Evolutionary conservation across 2,113 vertebrate genomes (phyloP).

Genomic region (Zosterops hypoxanthus): DNA sequence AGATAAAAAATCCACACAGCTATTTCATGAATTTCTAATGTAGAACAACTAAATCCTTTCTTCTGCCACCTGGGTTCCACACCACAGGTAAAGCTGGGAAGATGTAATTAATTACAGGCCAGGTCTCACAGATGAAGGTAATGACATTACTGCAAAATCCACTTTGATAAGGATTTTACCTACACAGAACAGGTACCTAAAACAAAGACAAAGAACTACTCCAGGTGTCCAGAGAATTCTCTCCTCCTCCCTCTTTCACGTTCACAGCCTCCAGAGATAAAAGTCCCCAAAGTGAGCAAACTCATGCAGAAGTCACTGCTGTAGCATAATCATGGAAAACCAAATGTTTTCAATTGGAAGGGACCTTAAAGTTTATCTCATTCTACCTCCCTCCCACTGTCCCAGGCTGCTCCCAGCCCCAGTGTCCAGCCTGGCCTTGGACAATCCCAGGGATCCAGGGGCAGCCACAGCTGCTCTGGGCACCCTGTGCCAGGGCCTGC

Average conservation of each 20-base stretch:
- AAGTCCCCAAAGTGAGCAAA: background rate
- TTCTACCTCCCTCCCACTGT: too few species aligned
- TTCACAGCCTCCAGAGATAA: background rate
- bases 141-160: background rate
- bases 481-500: background rate
- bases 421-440: background rate
- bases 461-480: background rate
- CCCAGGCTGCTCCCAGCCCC: background rate
- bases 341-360: background rate
- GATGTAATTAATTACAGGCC: background rate
- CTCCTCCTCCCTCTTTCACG: rapidly evolving
- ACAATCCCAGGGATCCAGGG: background rate
- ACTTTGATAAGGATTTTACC: background rate
- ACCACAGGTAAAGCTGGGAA: background rate
- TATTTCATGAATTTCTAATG: background rate
- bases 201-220: background rate
- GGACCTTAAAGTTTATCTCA: rapidly evolving
- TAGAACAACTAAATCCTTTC: background rate
- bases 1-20: background rate
- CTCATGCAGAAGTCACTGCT: background rate
- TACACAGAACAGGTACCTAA: background rate
- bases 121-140: background rate
- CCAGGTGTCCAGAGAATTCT: background rate
- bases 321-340: rapidly evolving
- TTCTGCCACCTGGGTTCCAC: background rate